A percentile compares a stretch with the other conserved stretches of the same genome.
Conservation (phyloP, 2,888 invertebrate genomes). For the Leptinotarsa rubiginosa region DNA sequence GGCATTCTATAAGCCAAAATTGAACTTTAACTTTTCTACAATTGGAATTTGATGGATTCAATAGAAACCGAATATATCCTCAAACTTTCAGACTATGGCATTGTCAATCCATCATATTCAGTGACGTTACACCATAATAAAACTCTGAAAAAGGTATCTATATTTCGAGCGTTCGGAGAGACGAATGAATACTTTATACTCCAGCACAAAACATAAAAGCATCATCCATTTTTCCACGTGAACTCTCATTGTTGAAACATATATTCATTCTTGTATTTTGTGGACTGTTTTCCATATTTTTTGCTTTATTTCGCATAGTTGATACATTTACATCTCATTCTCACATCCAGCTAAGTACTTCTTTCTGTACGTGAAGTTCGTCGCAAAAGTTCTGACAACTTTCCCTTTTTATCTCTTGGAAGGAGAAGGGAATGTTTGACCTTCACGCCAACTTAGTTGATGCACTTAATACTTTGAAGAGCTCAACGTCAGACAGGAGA, state of each 20-base stretch:
- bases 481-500: not conserved
- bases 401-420: constrained; percentile 3
- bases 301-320: not conserved
- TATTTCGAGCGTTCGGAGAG: no score
- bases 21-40: no score
- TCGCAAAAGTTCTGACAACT: constrained; percentile 1
- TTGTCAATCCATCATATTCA: no score
- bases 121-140: no score
- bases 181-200: no score
- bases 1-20: no score
- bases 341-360: constrained; percentile 1
- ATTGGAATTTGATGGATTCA: no score
- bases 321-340: not conserved
- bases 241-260: no score
- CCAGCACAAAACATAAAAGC: not conserved
- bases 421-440: constrained; percentile 2
- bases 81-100: no score
- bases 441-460: constrained; percentile 12
- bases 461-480: constrained; percentile 7
- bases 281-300: constrained; percentile 17
- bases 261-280: not conserved
- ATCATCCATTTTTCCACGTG: not conserved
- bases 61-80: no score
- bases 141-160: no score
- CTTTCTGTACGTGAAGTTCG: not conserved